Evolutionary conservation across 2,113 vertebrate species (phyloP).

Genomic region (Emydocephalus ijimae): DNA sequence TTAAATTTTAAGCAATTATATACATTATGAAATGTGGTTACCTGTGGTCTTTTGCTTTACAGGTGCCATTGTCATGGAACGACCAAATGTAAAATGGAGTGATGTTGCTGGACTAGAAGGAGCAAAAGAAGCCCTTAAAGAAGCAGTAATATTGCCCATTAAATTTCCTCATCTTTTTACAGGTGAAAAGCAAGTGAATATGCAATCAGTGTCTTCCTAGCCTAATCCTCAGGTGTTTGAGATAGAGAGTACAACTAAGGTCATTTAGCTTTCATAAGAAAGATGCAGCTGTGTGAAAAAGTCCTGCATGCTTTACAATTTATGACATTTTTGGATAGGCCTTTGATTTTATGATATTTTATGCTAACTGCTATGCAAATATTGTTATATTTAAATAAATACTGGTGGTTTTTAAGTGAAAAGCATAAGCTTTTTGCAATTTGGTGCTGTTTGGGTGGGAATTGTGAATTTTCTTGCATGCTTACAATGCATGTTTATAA

Average conservation of each 20-base stretch:
- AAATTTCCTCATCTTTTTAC: conserved; percentile 98
- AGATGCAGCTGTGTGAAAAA: neutral
- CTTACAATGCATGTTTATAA: no score
- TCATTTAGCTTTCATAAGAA: neutral
- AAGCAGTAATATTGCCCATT: conserved; percentile 97
- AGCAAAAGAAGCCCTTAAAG: conserved; percentile 96
- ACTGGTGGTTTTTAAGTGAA: no score
- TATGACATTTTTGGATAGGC: no score
- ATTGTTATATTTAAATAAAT: no score
- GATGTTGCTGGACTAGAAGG: conserved; percentile 95
- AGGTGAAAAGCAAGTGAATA: conserved; percentile 67
- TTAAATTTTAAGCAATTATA: neutral
- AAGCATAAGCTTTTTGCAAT: no score
- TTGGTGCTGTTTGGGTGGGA: no score
- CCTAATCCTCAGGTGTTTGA: neutral
- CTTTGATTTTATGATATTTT: no score
- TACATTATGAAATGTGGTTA: neutral
- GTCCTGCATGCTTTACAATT: no score
- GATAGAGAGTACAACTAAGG: neutral
- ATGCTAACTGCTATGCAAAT: no score
- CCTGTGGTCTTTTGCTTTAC: conserved; percentile 22
- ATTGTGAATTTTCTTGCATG: no score
- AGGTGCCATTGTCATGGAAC: conserved; percentile 98
- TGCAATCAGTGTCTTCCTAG: neutral
- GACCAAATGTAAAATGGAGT: conserved; percentile 92